Percentiles rank a stretch among this genome's conserved stretches.
These are phyloP conservation scores for Pterocles gutturalis DNA, from an alignment of 2,113 vertebrate species.

Conservation along the genomic window DNA sequence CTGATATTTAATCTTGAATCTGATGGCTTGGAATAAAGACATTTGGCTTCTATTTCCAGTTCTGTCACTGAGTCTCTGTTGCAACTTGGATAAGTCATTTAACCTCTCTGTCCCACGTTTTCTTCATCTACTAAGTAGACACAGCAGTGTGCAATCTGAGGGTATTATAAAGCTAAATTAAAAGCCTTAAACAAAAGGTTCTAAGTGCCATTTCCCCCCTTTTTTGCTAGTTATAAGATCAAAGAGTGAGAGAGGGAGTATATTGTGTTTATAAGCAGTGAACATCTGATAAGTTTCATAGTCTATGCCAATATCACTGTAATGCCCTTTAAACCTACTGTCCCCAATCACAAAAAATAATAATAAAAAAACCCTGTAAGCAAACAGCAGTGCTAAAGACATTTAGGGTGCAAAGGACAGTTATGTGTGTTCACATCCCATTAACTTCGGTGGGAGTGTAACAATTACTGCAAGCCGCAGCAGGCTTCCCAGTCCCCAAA, in stretches of 20 bases:
- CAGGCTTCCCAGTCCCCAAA: not conserved
- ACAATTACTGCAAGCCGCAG: not conserved
- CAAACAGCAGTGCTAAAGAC: not conserved
- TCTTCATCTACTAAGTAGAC: constrained; percentile 35
- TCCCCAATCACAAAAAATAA: not conserved
- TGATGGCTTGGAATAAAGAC: not conserved
- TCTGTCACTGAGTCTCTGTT: not conserved
- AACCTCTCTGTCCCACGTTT: not conserved
- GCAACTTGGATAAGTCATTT: not conserved
- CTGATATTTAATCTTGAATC: not conserved
- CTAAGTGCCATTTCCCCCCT: not conserved
- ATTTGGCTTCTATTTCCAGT: constrained; percentile 40
- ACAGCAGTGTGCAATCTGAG: not conserved
- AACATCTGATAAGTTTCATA: constrained; percentile 57
- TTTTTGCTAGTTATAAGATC: constrained; percentile 22
- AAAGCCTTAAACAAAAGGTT: constrained; percentile 24
- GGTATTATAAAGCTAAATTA: constrained; percentile 37
- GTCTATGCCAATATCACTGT: not conserved
- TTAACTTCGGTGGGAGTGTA: not conserved
- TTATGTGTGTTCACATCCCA: not conserved
- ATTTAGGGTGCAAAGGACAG: not conserved
- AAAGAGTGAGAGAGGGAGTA: not conserved
- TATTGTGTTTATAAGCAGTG: constrained; percentile 37
- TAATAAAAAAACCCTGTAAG: not conserved
- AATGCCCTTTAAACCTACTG: constrained; percentile 5